Evolutionary conservation across 1,140 invertebrate species (phyloP).

Genomic region (Amyelois transitella): DNA sequence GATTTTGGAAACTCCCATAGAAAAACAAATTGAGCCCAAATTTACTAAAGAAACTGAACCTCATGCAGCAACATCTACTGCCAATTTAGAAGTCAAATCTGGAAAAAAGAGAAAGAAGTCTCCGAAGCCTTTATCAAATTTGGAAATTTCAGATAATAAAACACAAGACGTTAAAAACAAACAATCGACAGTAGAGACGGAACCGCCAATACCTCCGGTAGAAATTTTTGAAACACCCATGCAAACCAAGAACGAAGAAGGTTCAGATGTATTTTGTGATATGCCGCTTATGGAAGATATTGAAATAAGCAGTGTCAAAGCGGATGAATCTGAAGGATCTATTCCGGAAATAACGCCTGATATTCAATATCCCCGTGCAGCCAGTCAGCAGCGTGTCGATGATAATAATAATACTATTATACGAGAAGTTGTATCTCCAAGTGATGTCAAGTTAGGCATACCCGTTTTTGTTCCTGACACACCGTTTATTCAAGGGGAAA

Average conservation of each 20-base stretch:
- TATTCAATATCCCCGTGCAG: constrained; percentile 46
- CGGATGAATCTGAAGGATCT: constrained; percentile 26
- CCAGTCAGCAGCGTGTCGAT: constrained; percentile 43
- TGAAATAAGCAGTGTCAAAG: constrained; percentile 27
- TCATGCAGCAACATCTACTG: not conserved
- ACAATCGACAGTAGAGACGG: not conserved
- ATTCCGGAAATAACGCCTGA: constrained; percentile 40
- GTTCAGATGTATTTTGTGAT: constrained; percentile 4
- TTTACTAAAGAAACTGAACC: not conserved
- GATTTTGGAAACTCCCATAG: not conserved
- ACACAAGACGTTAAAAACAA: constrained; percentile 1
- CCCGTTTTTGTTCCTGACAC: constrained; percentile 24
- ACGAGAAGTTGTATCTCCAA: constrained; percentile 34
- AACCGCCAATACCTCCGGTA: not conserved
- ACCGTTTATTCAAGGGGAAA: constrained; percentile 41
- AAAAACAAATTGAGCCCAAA: not conserved
- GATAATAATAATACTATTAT: constrained; percentile 54
- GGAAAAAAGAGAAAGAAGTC: constrained; percentile 23
- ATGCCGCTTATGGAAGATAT: constrained; percentile 15
- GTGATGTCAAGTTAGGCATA: constrained; percentile 30
- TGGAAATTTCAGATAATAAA: not conserved
- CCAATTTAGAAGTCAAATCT: not conserved
- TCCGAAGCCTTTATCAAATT: constrained; percentile 11
- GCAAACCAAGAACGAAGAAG: not conserved
- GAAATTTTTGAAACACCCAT: not conserved